A percentile compares a stretch with the other conserved stretches of the same genome.
phyloP scores from a whole-genome alignment of 2,888 invertebrate genomes.

The Xylota segnis region DNA sequence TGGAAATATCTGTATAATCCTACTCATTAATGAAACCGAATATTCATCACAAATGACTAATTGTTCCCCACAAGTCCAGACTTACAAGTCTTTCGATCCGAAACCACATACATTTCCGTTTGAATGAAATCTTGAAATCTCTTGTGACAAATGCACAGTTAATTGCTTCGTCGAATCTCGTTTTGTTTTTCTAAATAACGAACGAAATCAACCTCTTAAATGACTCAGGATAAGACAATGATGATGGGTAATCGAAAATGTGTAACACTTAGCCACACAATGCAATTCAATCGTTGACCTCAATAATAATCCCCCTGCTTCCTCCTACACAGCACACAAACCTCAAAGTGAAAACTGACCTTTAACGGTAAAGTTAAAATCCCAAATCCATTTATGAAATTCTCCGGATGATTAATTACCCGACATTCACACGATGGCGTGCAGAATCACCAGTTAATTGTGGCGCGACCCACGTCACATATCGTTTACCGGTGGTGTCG shows the following conservation, averaged over 20 bases:
- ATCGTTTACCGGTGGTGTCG: constrained; percentile 41
- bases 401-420: constrained; percentile 60
- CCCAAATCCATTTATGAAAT: constrained; percentile 29
- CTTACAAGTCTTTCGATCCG: too few species aligned
- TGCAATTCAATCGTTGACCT: constrained; percentile 36
- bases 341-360: constrained; percentile 55
- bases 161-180: neutral
- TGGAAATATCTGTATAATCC: too few species aligned
- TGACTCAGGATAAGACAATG: constrained; percentile 58
- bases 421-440: constrained; percentile 49
- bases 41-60: too few species aligned
- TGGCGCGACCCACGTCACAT: constrained; percentile 37
- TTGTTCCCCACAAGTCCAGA: too few species aligned
- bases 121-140: neutral
- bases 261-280: constrained; percentile 46
- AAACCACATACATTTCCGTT: constrained; percentile 21
- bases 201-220: neutral
- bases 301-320: constrained; percentile 11
- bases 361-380: constrained; percentile 53
- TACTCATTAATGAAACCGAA: too few species aligned
- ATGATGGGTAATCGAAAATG: constrained; percentile 41
- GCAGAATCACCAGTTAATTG: constrained; percentile 72
- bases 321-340: neutral
- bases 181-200: constrained; percentile 1
- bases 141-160: neutral